Evolutionary conservation across 23 tunicate genomes (phyloP).

Genomic region (Ascidia mentula): DNA sequence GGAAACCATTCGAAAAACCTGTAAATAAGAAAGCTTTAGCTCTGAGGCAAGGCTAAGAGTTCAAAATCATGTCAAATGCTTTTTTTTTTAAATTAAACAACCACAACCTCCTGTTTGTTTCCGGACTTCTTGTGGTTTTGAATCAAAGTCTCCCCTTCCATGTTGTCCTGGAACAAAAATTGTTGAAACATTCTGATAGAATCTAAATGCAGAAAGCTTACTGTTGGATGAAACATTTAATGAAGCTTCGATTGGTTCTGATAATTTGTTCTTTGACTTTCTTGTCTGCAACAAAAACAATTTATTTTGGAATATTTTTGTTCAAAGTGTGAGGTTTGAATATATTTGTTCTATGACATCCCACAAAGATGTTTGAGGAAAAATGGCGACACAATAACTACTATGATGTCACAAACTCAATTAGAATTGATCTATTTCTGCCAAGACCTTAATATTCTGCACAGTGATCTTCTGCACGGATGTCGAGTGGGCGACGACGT

Average conservation of each 20-base stretch:
- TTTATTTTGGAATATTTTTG: too few species aligned
- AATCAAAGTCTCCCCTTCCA: neutral
- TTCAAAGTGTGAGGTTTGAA: too few species aligned
- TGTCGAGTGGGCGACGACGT: slow-evolving; percentile 54
- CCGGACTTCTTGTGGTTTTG: neutral
- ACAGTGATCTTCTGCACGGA: slow-evolving; percentile 56
- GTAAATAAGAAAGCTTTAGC: neutral
- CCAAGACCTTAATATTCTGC: slow-evolving; percentile 31
- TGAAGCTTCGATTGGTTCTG: neutral
- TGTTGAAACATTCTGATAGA: neutral
- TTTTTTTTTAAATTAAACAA: neutral
- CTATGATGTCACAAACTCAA: too few species aligned
- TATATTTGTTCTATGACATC: too few species aligned
- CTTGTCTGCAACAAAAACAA: neutral
- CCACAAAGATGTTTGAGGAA: too few species aligned
- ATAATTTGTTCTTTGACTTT: neutral
- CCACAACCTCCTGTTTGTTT: neutral
- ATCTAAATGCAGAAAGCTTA: neutral
- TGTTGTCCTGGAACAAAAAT: neutral
- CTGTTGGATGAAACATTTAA: neutral
- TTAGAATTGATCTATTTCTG: too few species aligned
- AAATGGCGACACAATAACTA: too few species aligned
- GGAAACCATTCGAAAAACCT: slow-evolving; percentile 1
- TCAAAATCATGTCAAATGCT: neutral
- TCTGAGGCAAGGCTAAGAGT: neutral